phyloP scores from a whole-genome alignment of 2,113 vertebrate genomes.

The Charina bottae region DNA sequence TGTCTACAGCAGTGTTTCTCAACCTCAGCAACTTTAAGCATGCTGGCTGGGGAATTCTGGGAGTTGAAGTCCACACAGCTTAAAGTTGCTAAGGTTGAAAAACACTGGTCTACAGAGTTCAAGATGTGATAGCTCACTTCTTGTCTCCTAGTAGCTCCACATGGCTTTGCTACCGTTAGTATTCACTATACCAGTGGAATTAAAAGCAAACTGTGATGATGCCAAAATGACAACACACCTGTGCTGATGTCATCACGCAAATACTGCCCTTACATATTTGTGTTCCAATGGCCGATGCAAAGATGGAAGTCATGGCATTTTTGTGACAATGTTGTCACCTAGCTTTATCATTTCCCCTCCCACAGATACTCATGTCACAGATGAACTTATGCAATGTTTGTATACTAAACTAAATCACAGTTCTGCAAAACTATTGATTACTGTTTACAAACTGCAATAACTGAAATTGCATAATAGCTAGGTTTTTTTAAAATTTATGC shows the following conservation, averaged over 20 bases:
- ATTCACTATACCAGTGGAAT: not conserved
- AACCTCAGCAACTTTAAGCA: no score
- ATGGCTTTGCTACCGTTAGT: not conserved
- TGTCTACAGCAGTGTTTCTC: not conserved
- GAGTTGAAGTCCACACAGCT: not conserved
- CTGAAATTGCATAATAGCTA: no score
- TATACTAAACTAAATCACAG: no score
- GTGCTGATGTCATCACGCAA: not conserved
- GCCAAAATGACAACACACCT: not conserved
- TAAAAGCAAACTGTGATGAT: not conserved
- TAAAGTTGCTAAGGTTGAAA: not conserved
- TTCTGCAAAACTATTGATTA: no score
- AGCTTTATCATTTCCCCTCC: no score
- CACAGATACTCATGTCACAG: no score
- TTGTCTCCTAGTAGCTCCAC: no score
- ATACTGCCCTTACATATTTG: not conserved
- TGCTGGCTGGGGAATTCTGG: not conserved
- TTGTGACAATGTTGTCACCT: not conserved
- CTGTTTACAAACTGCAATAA: no score
- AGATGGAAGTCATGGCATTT: not conserved
- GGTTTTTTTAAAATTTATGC: no score
- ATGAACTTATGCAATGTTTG: no score
- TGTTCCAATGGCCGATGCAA: not conserved
- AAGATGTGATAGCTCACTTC: not conserved
- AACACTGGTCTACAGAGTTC: not conserved